Conservation (phyloP, 2,113 vertebrate species). For the Megaceryle torquata region DNA sequence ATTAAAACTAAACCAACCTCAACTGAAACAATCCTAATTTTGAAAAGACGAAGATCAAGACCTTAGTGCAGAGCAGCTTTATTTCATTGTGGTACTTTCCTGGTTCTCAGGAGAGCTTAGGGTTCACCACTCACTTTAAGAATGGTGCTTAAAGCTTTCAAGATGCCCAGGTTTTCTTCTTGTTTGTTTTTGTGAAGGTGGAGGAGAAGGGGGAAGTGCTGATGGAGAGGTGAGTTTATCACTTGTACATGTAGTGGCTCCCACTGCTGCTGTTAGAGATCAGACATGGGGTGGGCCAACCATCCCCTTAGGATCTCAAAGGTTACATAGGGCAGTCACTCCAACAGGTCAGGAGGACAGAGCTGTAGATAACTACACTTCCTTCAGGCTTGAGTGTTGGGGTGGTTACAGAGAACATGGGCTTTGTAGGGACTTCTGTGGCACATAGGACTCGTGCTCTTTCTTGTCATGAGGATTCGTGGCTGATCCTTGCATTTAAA, state of each 20-base stretch:
- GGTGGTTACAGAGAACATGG: background rate
- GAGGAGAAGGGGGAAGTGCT: background rate
- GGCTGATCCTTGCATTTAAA: background rate
- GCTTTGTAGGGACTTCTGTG: background rate
- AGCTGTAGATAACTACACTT: background rate
- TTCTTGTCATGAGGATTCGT: background rate
- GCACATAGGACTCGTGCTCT: rapidly evolving
- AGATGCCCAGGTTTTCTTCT: background rate
- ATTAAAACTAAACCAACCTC: background rate
- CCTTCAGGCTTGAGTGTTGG: background rate
- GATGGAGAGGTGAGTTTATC: background rate
- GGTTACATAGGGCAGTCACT: background rate
- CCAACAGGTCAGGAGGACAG: background rate
- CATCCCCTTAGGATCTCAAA: background rate
- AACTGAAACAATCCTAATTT: background rate
- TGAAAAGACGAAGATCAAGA: background rate
- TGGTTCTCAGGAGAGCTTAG: background rate
- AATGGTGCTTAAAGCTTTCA: background rate
- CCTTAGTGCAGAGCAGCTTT: background rate
- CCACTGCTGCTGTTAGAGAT: background rate
- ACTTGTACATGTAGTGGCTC: rapidly evolving
- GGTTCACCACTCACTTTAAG: rapidly evolving
- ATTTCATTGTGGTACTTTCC: background rate
- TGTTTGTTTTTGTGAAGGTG: background rate
- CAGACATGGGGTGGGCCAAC: background rate